These are phyloP conservation scores for Gobiocypris rarus DNA, from an alignment of 2,113 vertebrate genomes.

Conservation along the genomic window DNA sequence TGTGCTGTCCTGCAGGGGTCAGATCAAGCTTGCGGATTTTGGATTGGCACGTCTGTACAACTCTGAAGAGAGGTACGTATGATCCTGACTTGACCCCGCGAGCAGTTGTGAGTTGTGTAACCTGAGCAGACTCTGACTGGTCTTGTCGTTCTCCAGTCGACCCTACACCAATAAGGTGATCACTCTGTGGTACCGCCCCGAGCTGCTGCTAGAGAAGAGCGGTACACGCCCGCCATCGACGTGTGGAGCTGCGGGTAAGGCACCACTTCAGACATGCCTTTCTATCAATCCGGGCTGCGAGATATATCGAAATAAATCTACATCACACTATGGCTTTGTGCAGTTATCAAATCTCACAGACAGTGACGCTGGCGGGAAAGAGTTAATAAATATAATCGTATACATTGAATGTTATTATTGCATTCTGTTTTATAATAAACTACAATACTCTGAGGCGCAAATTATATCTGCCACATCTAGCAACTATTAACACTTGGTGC, in stretches of 20 bases:
- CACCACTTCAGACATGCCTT: too few relatives aligned
- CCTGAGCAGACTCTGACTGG: not conserved
- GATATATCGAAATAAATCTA: too few relatives aligned
- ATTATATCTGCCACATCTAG: too few relatives aligned
- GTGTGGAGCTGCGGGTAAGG: constrained; percentile 99
- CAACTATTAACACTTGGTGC: too few relatives aligned
- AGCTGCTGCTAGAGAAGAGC: constrained; percentile 93
- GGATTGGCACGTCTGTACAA: constrained; percentile 96
- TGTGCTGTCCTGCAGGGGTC: constrained; percentile 81
- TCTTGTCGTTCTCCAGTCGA: constrained; percentile 78
- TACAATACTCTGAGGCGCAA: too few relatives aligned
- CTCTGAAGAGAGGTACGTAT: constrained; percentile 91
- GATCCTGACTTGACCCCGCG: not conserved
- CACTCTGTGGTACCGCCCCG: constrained; percentile 97
- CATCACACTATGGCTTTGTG: too few relatives aligned
- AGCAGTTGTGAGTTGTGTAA: not conserved
- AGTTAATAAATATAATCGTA: too few relatives aligned
- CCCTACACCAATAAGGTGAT: constrained; percentile 99
- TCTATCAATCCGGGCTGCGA: too few relatives aligned
- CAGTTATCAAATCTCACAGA: too few relatives aligned
- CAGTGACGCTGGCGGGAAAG: too few relatives aligned
- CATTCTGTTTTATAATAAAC: too few relatives aligned
- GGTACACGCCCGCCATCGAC: constrained; percentile 95
- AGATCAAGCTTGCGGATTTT: constrained; percentile 98
- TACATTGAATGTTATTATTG: too few relatives aligned